phyloP scores from a whole-genome alignment of 2,888 invertebrate genomes.

The Brachyopa scutellaris region DNA sequence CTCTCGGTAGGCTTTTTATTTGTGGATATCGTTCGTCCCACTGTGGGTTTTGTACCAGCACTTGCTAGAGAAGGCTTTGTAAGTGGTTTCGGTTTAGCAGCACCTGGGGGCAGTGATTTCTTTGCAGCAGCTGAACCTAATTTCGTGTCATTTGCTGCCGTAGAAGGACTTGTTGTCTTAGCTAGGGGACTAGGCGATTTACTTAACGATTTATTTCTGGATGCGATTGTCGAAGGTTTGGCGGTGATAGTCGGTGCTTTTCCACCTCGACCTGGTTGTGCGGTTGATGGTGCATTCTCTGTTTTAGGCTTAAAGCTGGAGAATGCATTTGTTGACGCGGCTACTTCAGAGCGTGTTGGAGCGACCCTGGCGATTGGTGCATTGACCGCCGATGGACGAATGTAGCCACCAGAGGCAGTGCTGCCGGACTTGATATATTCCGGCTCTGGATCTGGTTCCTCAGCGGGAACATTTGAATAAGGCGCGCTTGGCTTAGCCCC shows the following conservation, averaged over 20 bases:
- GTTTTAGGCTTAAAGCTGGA: conserved; percentile 80
- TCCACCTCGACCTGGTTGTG: conserved; percentile 7
- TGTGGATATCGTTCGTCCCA: conserved; percentile 53
- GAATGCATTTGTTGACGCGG: conserved; percentile 78
- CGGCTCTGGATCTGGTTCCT: conserved; percentile 82
- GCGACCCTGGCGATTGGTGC: conserved; percentile 83
- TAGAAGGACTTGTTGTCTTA: conserved; percentile 55
- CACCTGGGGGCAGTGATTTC: conserved; percentile 72
- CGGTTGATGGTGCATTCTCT: conserved; percentile 24
- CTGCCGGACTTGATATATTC: conserved; percentile 85
- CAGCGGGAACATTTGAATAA: conserved; percentile 40
- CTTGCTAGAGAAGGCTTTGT: conserved; percentile 74
- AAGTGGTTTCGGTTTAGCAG: conserved; percentile 74
- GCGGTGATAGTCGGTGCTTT: conserved; percentile 30
- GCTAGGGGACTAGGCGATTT: conserved; percentile 63
- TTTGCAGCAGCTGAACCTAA: conserved; percentile 58
- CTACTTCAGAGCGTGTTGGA: conserved; percentile 78
- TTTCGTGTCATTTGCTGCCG: conserved; percentile 55
- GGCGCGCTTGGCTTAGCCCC: conserved; percentile 43
- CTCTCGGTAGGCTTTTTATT: conserved; percentile 69
- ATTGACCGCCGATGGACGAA: conserved; percentile 88
- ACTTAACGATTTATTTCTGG: conserved; percentile 57
- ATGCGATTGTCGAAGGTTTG: conserved; percentile 71
- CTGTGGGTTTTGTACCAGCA: conserved; percentile 40
- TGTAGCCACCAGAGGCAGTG: conserved; percentile 88